These are phyloP conservation scores for Apis cerana DNA, from an alignment of 1,140 invertebrate genomes.

Conservation along the genomic window DNA sequence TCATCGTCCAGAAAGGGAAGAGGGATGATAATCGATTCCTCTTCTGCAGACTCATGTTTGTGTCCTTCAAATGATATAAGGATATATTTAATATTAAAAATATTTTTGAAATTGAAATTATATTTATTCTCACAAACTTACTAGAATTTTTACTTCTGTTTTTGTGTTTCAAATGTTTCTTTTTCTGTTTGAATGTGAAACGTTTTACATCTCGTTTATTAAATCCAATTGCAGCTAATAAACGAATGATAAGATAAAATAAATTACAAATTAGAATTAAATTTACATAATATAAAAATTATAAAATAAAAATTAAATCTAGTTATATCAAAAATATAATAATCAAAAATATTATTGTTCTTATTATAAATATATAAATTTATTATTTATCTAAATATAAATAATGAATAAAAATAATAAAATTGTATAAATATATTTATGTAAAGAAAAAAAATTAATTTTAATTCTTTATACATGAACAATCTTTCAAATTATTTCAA, in stretches of 20 bases:
- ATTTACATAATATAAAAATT: background rate
- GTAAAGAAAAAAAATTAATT: background rate
- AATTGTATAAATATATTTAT: too few relatives aligned
- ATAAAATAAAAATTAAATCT: background rate
- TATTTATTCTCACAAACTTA: background rate
- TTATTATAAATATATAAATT: background rate
- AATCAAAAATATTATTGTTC: background rate
- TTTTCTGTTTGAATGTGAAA: conserved; percentile 5
- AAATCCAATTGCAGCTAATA: background rate
- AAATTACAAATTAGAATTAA: background rate
- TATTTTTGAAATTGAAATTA: background rate
- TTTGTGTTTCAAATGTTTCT: conserved; percentile 17
- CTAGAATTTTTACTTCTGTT: background rate
- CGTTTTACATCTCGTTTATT: conserved; percentile 1
- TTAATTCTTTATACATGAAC: background rate
- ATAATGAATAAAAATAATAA: too few relatives aligned
- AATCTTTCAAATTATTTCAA: background rate
- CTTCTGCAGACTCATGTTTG: background rate
- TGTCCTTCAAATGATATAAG: background rate
- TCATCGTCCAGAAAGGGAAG: conserved; percentile 81
- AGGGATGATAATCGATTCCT: conserved; percentile 64
- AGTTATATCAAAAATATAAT: background rate
- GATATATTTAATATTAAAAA: background rate
- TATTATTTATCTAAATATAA: too few relatives aligned
- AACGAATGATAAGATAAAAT: background rate